Conservation (phyloP, 2,888 invertebrate genomes). For the Melieria picta region DNA sequence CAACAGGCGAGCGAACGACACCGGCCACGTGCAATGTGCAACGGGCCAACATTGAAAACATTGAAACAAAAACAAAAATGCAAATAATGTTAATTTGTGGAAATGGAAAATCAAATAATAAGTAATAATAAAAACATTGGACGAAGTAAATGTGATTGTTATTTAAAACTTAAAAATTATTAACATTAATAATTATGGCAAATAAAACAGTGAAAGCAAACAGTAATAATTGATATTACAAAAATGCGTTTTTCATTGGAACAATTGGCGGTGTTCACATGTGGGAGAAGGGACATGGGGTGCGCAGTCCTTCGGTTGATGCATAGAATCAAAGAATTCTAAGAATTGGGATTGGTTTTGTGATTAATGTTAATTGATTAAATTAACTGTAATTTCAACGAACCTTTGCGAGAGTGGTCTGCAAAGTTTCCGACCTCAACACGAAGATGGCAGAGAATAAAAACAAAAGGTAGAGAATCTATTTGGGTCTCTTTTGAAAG, state of each 20-base stretch:
- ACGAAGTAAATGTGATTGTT: constrained; percentile 64
- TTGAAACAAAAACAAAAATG: constrained; percentile 32
- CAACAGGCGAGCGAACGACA: background rate
- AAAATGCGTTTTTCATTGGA: background rate
- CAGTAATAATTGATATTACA: constrained; percentile 26
- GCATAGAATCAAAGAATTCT: too few species aligned
- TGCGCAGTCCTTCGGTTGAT: too few species aligned
- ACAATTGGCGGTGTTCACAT: too few species aligned
- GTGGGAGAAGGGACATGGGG: too few species aligned
- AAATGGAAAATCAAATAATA: constrained; percentile 28
- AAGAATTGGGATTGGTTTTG: too few species aligned
- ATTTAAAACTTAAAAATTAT: constrained; percentile 59
- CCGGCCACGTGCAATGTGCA: background rate
- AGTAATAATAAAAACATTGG: constrained; percentile 41
- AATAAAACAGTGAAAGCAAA: constrained; percentile 33
- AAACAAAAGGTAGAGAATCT: too few species aligned
- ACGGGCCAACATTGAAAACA: constrained; percentile 4
- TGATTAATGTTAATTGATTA: too few species aligned
- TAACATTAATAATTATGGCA: constrained; percentile 45
- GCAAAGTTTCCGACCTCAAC: too few species aligned
- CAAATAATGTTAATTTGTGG: constrained; percentile 34
- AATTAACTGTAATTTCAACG: too few species aligned
- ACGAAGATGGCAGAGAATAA: too few species aligned
- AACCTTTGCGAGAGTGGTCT: too few species aligned
- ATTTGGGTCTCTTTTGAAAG: too few species aligned